Evolutionary conservation across 1,140 invertebrate species (phyloP).

Genomic region (Plodia interpunctella): DNA sequence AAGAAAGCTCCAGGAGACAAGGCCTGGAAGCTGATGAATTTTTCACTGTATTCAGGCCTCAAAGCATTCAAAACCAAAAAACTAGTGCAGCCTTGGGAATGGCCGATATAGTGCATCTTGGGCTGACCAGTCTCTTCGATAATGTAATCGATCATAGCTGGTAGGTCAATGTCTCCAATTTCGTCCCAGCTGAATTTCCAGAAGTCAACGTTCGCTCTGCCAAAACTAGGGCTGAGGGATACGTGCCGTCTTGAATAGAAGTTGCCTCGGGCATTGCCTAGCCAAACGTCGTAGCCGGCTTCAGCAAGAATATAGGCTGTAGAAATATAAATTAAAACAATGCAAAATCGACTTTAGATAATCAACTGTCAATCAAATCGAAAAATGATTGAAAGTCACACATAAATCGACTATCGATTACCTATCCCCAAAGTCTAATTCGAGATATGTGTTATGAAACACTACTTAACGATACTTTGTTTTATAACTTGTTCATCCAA

Average conservation of each 20-base stretch:
- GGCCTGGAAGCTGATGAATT: slow-evolving; percentile 75
- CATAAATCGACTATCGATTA: no score
- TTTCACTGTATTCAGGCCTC: slow-evolving; percentile 78
- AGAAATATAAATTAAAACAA: not conserved
- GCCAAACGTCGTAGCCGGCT: slow-evolving; percentile 82
- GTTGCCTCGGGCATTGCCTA: slow-evolving; percentile 83
- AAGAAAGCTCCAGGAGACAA: slow-evolving; percentile 79
- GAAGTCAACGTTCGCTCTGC: slow-evolving; percentile 55
- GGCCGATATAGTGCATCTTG: slow-evolving; percentile 72
- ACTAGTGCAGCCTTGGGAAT: slow-evolving; percentile 77
- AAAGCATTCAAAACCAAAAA: slow-evolving; percentile 79
- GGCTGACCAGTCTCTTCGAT: slow-evolving; percentile 65
- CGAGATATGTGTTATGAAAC: no score
- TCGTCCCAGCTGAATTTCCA: slow-evolving; percentile 80
- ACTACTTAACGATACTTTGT: no score
- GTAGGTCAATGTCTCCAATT: slow-evolving; percentile 79
- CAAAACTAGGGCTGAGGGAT: slow-evolving; percentile 48
- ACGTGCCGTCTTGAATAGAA: slow-evolving; percentile 79
- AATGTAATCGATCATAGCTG: slow-evolving; percentile 81
- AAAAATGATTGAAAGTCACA: no score
- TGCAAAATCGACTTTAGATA: no score
- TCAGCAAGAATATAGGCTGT: slow-evolving; percentile 33
- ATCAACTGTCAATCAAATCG: no score
- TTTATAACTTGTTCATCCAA: no score
- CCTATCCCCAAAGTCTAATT: no score